Conservation (phyloP, 35 echinoderm and acorn worm species). For the Hemicentrotus pulcherrimus region DNA sequence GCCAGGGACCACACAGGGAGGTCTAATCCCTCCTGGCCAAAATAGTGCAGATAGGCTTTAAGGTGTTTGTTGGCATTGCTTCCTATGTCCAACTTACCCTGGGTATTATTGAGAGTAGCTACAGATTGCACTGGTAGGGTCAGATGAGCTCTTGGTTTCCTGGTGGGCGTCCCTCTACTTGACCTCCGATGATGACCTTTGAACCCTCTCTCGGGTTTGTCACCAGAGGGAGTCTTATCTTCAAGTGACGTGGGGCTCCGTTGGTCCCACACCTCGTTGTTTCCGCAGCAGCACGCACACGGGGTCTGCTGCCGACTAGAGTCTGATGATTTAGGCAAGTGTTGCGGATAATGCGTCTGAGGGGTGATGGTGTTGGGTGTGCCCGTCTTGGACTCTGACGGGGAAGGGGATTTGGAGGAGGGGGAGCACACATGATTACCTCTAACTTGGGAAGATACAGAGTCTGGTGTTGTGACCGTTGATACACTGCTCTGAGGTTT, state of each 20-base stretch:
- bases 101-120: slow-evolving; percentile 58
- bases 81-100: slow-evolving; percentile 51
- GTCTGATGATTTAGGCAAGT: slow-evolving; percentile 24
- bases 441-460: slow-evolving; percentile 61
- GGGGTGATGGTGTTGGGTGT: slow-evolving; percentile 52
- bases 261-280: slow-evolving; percentile 57
- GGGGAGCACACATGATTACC: slow-evolving; percentile 67
- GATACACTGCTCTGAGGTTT: slow-evolving; percentile 44
- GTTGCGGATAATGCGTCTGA: slow-evolving; percentile 32
- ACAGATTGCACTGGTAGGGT: slow-evolving; percentile 82
- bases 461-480: slow-evolving; percentile 56
- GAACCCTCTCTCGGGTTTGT: slow-evolving; percentile 46
- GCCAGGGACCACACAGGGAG: too few relatives aligned
- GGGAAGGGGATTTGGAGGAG: slow-evolving; percentile 50
- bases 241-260: slow-evolving; percentile 11
- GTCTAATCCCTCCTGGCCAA: not conserved
- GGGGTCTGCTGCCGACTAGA: slow-evolving; percentile 44
- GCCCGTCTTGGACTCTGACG: not conserved
- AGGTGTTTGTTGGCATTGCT: not conserved
- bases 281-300: slow-evolving; percentile 64
- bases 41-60: not conserved
- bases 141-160: slow-evolving; percentile 79
- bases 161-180: slow-evolving; percentile 54
- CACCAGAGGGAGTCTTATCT: slow-evolving; percentile 29
- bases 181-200: slow-evolving; percentile 55